These are phyloP conservation scores for Thamnophis elegans DNA, from an alignment of 2,797 vertebrate species.

Conservation along the genomic window DNA sequence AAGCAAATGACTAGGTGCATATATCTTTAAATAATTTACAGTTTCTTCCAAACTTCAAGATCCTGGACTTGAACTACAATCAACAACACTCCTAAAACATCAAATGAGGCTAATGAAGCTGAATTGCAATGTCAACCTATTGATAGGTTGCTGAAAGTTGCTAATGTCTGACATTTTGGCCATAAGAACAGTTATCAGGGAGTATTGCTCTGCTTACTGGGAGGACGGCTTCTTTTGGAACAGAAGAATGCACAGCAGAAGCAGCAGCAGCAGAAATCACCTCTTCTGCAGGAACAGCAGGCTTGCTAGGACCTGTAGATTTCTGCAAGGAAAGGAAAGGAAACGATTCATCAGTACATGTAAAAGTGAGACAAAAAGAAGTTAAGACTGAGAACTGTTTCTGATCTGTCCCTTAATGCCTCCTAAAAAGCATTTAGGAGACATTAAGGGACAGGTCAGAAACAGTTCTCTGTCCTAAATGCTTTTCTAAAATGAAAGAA, in stretches of 20 bases:
- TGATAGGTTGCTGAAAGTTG: neutral
- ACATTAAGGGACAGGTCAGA: too few relatives aligned
- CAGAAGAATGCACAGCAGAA: constrained; percentile 43
- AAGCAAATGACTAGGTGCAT: neutral
- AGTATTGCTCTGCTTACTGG: constrained; percentile 50
- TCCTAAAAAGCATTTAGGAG: neutral
- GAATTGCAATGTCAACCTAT: neutral
- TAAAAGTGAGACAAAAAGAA: neutral
- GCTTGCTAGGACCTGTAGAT: neutral
- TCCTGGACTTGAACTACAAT: accelerated
- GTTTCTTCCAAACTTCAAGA: neutral
- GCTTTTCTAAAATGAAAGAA: neutral
- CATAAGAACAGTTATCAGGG: neutral
- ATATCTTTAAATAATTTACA: neutral
- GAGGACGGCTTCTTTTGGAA: constrained; percentile 22
- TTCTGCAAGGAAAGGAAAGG: constrained; percentile 50
- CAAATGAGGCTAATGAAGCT: neutral
- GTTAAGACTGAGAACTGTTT: neutral
- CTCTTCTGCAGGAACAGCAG: neutral
- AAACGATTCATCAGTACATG: neutral
- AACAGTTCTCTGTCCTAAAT: too few relatives aligned
- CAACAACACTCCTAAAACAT: neutral
- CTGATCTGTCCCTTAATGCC: neutral
- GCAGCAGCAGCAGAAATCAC: constrained; percentile 42
- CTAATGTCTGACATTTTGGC: neutral